phyloP scores from a whole-genome alignment of 1,140 invertebrate species.

The Cataglyphis hispanica region DNA sequence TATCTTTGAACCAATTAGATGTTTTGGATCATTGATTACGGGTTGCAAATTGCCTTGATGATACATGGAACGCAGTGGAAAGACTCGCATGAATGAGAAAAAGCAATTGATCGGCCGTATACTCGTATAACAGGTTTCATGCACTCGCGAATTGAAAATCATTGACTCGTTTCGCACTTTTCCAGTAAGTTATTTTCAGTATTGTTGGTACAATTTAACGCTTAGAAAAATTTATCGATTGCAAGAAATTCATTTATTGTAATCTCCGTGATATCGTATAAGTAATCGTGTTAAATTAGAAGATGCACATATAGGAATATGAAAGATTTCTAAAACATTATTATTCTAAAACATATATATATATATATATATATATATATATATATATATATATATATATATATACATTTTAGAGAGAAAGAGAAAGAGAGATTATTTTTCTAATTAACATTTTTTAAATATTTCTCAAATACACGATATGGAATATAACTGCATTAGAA shows the following conservation, averaged over 20 bases:
- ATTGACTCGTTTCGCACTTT: slow-evolving; percentile 81
- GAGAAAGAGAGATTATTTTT: background rate
- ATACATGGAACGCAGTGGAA: slow-evolving; percentile 69
- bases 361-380: too few relatives aligned
- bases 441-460: slow-evolving; percentile 8
- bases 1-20: slow-evolving; percentile 16
- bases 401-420: background rate
- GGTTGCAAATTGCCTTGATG: slow-evolving; percentile 50
- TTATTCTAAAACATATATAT: too few relatives aligned
- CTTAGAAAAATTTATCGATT: slow-evolving; percentile 67
- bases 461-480: background rate
- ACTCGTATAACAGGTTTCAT: slow-evolving; percentile 77
- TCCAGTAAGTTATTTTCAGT: slow-evolving; percentile 58
- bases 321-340: background rate
- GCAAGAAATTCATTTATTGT: slow-evolving; percentile 37
- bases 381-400: too few relatives aligned
- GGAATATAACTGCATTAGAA: background rate
- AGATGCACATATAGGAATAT: background rate
- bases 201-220: slow-evolving; percentile 39
- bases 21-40: slow-evolving; percentile 48
- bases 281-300: slow-evolving; percentile 30
- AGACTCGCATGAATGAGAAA: slow-evolving; percentile 75
- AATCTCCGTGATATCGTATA: background rate
- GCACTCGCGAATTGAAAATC: slow-evolving; percentile 77
- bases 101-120: slow-evolving; percentile 72